Base-by-base conservation (phyloP, 2,797 vertebrate species). In the Oryzias sinensis region DNA sequence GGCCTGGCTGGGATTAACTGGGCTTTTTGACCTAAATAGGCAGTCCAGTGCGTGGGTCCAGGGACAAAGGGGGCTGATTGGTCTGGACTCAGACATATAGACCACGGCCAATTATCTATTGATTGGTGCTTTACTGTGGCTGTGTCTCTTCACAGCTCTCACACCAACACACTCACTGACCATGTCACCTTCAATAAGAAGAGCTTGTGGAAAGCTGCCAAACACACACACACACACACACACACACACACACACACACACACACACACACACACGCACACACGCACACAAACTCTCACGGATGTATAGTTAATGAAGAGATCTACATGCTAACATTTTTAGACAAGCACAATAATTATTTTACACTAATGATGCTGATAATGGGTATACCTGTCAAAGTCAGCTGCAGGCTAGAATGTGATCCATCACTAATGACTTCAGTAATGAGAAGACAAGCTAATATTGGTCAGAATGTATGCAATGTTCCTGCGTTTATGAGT, bases 1-100 rank as follows among this genome's bases (percentile, higher is more conserved):
- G 66, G 65, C 69, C 50, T 3, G 65, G 75, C 48, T 80, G 57
- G 88, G 94, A 93, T 92, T 88, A 90, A 77, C 86, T 73, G 59
- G 90, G 87, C 89, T 85, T 92, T 95, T 87, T 93, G 93, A 95
- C 91, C 93, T 94, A 94, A 93, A 96, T 94, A 95, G 90, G 87
- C 92, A 86, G 83, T 92, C 89, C 89, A 91, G 80, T 87, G 90
- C 15, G 0, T 88, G 90, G 84, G 89, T 92, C 84, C 77, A 0
- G 53, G 83, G 67, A 87, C 79, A 85, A 71, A 83, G 82, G 79
- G 85, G 82, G 77, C 80, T 74, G 83, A 93, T 92, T 92, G 92
- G 88, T 90, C 92, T 84, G 82, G 78, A 82, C 79, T 87, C 92
- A 90, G 91, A 90, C 91, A 91, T 37, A 37, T 61, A 91, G 83